Evolutionary conservation across 2,888 invertebrate genomes (phyloP).

Genomic region (Harpalus rufipes): DNA sequence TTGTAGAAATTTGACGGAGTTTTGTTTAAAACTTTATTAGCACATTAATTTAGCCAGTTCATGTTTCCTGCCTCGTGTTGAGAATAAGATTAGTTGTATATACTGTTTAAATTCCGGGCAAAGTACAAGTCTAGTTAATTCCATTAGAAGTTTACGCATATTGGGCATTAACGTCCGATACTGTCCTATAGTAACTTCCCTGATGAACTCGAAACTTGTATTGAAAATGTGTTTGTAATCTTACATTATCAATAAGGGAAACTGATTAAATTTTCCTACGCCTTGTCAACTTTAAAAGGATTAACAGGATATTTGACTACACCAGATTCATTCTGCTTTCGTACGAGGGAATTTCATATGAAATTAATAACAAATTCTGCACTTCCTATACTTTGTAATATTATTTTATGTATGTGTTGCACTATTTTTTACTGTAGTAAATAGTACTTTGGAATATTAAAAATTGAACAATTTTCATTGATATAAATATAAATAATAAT

Average conservation of each 20-base stretch:
- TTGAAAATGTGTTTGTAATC: constrained; percentile 46
- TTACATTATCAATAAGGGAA: constrained; percentile 50
- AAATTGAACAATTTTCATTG: too few species aligned
- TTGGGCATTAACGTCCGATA: constrained; percentile 20
- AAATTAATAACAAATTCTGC: background rate
- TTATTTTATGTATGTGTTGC: too few species aligned
- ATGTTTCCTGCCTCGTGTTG: too few species aligned
- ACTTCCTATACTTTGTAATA: too few species aligned
- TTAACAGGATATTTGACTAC: background rate
- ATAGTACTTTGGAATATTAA: too few species aligned
- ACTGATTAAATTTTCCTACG: constrained; percentile 32
- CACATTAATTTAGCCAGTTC: too few species aligned
- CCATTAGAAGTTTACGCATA: constrained; percentile 45
- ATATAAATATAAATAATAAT: too few species aligned
- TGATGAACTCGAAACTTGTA: constrained; percentile 32
- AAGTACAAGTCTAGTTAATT: constrained; percentile 42
- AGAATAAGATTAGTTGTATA: background rate
- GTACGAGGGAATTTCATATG: background rate
- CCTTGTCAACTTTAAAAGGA: constrained; percentile 34
- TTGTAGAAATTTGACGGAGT: too few species aligned
- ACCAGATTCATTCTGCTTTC: background rate
- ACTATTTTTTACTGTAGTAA: too few species aligned
- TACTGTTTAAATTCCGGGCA: background rate
- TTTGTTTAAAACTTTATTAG: too few species aligned
- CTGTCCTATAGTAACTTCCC: constrained; percentile 16